These are phyloP conservation scores for Nothura maculosa DNA, from an alignment of 2,797 vertebrate genomes.

Conservation along the genomic window DNA sequence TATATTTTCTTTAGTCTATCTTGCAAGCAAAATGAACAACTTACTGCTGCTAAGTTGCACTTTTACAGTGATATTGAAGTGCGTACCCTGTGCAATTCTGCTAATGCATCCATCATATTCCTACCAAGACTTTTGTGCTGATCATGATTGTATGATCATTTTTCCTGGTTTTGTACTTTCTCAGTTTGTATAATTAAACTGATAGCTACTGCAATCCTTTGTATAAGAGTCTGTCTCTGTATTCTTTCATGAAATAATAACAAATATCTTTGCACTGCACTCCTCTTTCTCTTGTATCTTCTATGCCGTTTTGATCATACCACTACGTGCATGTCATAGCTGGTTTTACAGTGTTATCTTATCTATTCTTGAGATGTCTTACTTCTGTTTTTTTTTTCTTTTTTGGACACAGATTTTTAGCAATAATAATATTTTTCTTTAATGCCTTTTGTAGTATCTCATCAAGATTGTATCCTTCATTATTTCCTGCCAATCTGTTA, in stretches of 20 bases:
- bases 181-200: background rate
- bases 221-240: background rate
- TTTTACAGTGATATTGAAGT: background rate
- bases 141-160: background rate
- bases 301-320: background rate
- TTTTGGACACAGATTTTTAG: background rate
- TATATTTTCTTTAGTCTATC: background rate
- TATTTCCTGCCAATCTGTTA: background rate
- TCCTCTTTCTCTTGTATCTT: background rate
- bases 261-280: rapidly evolving
- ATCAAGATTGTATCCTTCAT: background rate
- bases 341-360: background rate
- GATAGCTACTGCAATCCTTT: background rate
- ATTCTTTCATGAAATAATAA: background rate
- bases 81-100: background rate
- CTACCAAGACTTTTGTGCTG: background rate
- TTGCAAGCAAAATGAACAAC: background rate
- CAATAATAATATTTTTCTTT: background rate
- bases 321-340: rapidly evolving
- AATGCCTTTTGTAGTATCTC: background rate
- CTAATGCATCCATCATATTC: background rate
- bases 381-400: background rate
- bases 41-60: background rate
- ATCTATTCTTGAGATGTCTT: background rate
- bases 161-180: background rate